Conservation (phyloP, 2,888 invertebrate genomes). For the Plebejus argus region DNA sequence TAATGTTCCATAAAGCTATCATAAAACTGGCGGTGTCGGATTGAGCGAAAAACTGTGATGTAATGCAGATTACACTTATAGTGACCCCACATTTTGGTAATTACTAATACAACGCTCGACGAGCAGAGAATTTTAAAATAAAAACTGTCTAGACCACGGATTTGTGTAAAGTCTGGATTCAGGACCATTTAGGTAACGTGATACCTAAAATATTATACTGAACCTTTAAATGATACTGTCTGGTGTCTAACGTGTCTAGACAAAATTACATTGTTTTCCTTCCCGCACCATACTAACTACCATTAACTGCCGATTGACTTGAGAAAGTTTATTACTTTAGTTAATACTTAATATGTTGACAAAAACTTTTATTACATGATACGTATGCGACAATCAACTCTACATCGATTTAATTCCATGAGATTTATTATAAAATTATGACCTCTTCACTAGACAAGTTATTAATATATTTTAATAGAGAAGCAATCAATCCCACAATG, state of each 20-base stretch:
- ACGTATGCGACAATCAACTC: no score
- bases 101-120: conserved; percentile 13
- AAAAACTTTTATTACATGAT: background rate
- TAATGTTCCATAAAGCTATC: no score
- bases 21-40: background rate
- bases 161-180: background rate
- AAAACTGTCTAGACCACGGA: conserved; percentile 8
- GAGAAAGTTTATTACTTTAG: background rate
- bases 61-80: background rate
- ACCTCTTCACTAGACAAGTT: no score
- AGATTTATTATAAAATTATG: background rate
- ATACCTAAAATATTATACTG: background rate
- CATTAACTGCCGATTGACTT: background rate
- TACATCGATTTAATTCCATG: background rate
- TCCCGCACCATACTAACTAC: background rate
- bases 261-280: background rate
- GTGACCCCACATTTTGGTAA: conserved; percentile 4
- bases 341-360: no score
- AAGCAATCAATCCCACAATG: no score
- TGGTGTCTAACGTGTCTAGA: background rate
- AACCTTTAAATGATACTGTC: background rate
- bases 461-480: no score
- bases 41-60: background rate
- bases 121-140: conserved; percentile 9
- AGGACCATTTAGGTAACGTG: background rate